phyloP scores from a whole-genome alignment of 2,888 invertebrate genomes.

The Tiliacea aurago region DNA sequence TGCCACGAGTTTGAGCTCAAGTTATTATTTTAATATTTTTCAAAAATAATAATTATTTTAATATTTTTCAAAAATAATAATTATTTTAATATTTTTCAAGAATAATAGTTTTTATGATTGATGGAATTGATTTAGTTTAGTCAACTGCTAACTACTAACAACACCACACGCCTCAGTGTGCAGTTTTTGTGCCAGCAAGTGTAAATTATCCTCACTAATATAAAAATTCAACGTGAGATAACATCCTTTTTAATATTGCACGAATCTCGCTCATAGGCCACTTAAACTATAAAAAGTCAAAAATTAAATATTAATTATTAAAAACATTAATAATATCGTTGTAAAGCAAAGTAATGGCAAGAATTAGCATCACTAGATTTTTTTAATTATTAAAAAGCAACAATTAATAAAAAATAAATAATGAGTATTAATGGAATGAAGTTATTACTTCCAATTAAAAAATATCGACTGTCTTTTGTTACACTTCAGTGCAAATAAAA shows the following conservation, averaged over 20 bases:
- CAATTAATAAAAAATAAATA: slow-evolving; percentile 62
- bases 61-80: too few relatives aligned
- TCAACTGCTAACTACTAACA: slow-evolving; percentile 36
- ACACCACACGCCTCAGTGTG: slow-evolving; percentile 48
- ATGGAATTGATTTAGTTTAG: background rate
- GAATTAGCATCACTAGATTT: slow-evolving; percentile 65
- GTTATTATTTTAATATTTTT: background rate
- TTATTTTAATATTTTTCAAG: too few relatives aligned
- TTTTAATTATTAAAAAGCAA: slow-evolving; percentile 29
- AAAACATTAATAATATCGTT: slow-evolving; percentile 69
- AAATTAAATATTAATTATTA: slow-evolving; percentile 47
- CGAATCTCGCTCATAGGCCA: slow-evolving; percentile 74
- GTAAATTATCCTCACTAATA: slow-evolving; percentile 55
- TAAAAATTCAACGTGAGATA: slow-evolving; percentile 41
- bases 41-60: too few relatives aligned
- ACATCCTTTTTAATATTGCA: slow-evolving; percentile 75
- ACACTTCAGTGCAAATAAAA: slow-evolving; percentile 60
- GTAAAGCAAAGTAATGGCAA: slow-evolving; percentile 77
- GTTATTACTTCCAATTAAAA: slow-evolving; percentile 52
- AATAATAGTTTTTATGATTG: background rate
- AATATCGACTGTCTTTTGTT: slow-evolving; percentile 57
- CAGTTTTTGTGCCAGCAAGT: slow-evolving; percentile 71
- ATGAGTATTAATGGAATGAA: slow-evolving; percentile 79
- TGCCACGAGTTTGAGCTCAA: slow-evolving; percentile 7
- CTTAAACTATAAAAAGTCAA: slow-evolving; percentile 53